Base-by-base conservation (phyloP, 2,797 vertebrate genomes). In the Protosalanx chinensis region DNA sequence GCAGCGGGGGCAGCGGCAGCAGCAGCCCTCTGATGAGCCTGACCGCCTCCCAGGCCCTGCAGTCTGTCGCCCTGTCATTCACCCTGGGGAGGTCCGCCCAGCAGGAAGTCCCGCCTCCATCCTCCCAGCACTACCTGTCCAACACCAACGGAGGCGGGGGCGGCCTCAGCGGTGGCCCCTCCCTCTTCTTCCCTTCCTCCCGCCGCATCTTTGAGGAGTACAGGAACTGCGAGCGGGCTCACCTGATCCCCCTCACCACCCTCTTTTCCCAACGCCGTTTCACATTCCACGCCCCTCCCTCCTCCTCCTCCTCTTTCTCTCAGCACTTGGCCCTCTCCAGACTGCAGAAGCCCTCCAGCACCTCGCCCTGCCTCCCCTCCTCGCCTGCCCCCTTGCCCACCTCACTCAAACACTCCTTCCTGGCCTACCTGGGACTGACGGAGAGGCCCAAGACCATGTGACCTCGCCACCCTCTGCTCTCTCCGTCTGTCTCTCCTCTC, bases 351-450 rank as follows among this genome's bases (percentile, higher is more conserved):
- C 91, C 86, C 85, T 87, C 93, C 85, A 90, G 93, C 79, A 89
- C 90, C 85, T 92, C 94, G 78, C 92, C 94, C 81, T 88, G 90
- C 86, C 90, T 93, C 89, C 86, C 92, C 93, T 75, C 82, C 82
- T 84, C 84, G 80, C 64, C 41, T 56, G 89, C 91, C 0, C 86
- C 87, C 78, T 93, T 92, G 75, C 91, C 95, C 89, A 81, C 91
- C 70, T 96, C 97, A 65, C 95, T 95, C 80, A 99, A 99, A 93
- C 97, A 97, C 96, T 98, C 96, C 94, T 99, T 99, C 92, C 92
- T 98, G 71, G 96, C 97, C 88, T 98, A 98, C 86, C 96, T 99
- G 82, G 98, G 98, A 93, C 93, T 98, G 78, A 95, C 93, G 88
- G 95, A 98, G 91, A 93, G 94, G 93, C 95, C 96, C 86, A 94